These are phyloP conservation scores for Pachyuromys duprasi DNA, from an alignment of 2,797 vertebrate genomes.

Conservation along the genomic window DNA sequence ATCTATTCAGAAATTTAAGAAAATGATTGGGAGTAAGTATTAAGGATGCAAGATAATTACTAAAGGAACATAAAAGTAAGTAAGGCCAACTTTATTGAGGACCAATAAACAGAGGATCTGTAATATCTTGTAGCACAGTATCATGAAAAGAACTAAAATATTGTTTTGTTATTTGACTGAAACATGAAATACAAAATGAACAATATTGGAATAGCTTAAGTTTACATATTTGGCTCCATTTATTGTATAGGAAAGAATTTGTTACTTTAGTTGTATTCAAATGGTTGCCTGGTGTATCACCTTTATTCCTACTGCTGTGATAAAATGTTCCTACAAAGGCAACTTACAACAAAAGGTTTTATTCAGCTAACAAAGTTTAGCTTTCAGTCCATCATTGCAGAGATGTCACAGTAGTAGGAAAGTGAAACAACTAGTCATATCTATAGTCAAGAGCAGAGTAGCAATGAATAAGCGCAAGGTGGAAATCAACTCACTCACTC, in stretches of 20 bases:
- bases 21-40: neutral
- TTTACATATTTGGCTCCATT: neutral
- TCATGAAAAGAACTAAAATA: neutral
- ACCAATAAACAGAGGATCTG: neutral
- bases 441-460: neutral
- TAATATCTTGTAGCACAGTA: neutral
- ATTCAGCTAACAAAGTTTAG: neutral
- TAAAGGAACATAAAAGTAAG: neutral
- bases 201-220: neutral
- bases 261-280: neutral
- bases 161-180: neutral
- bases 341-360: neutral
- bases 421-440: neutral
- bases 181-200: neutral
- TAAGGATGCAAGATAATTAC: neutral
- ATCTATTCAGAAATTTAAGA: neutral
- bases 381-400: neutral
- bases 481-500: neutral
- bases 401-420: neutral
- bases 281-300: too few species aligned
- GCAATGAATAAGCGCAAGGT: neutral
- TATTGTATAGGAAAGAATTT: neutral
- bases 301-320: too few species aligned
- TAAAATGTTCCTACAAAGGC: neutral
- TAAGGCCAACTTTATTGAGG: neutral